Percentiles rank a stretch among this genome's conserved stretches.
These are phyloP conservation scores for Menidia beryllina DNA, from an alignment of 2,113 vertebrate species.

Conservation along the genomic window DNA sequence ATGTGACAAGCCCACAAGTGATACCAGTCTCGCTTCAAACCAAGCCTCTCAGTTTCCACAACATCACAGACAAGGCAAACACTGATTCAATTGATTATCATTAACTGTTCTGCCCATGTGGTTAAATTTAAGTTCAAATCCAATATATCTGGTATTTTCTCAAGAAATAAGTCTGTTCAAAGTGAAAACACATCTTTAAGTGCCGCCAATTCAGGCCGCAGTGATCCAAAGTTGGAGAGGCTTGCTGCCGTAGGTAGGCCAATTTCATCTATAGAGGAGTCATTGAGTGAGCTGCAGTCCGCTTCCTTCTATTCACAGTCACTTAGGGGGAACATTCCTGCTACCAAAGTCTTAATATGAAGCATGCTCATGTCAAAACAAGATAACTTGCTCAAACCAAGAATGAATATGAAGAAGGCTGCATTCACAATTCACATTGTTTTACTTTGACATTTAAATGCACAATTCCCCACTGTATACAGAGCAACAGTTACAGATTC, in stretches of 20 bases:
- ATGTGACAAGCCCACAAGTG: slow-evolving; percentile 56
- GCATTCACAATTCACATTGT: slow-evolving; percentile 29
- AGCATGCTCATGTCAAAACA: slow-evolving; percentile 55
- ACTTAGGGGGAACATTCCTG: slow-evolving; percentile 18
- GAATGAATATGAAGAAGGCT: slow-evolving; percentile 33
- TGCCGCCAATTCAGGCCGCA: slow-evolving; percentile 36
- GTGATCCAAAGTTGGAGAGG: slow-evolving; percentile 10
- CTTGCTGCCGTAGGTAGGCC: slow-evolving; percentile 20
- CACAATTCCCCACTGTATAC: slow-evolving; percentile 17
- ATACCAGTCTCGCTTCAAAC: slow-evolving; percentile 18
- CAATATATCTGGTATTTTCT: slow-evolving; percentile 70
- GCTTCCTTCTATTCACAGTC: slow-evolving; percentile 24
- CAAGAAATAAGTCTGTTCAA: slow-evolving; percentile 69
- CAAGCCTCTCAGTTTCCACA: slow-evolving; percentile 34
- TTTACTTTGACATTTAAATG: slow-evolving; percentile 22
- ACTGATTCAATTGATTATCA: slow-evolving; percentile 66
- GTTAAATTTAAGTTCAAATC: slow-evolving; percentile 62
- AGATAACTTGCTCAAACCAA: slow-evolving; percentile 40
- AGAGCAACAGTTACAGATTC: not conserved
- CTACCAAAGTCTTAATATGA: slow-evolving; percentile 28
- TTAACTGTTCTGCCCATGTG: slow-evolving; percentile 56
- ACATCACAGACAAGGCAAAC: slow-evolving; percentile 21
- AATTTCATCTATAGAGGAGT: slow-evolving; percentile 30
- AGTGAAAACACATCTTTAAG: slow-evolving; percentile 50
- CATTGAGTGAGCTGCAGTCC: slow-evolving; percentile 36